phyloP scores from a whole-genome alignment of 2,113 vertebrate species.

The Percopsis transmontana region DNA sequence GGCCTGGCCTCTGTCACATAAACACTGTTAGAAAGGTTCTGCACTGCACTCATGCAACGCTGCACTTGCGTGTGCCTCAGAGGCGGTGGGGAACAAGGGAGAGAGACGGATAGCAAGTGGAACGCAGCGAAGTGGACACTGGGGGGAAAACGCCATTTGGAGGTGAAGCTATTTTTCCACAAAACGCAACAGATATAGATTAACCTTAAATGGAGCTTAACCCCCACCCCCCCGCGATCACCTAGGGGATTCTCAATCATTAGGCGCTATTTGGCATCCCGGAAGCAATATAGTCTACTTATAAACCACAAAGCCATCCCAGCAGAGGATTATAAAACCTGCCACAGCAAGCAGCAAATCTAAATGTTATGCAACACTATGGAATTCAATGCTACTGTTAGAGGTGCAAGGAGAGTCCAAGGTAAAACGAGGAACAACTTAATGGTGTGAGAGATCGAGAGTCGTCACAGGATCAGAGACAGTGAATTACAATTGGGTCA shows the following conservation, averaged over 20 bases:
- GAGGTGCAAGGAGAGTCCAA: slow-evolving; percentile 20
- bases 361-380: slow-evolving; percentile 54
- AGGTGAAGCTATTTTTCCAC: slow-evolving; percentile 1
- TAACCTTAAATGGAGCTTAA: slow-evolving; percentile 10
- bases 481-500: too few species aligned
- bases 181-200: slow-evolving; percentile 12
- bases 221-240: slow-evolving; percentile 24
- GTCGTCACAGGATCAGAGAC: neutral
- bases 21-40: slow-evolving; percentile 54
- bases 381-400: slow-evolving; percentile 56
- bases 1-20: slow-evolving; percentile 68
- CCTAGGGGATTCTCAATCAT: slow-evolving; percentile 37
- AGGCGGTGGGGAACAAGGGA: slow-evolving; percentile 10
- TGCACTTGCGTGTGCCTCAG: slow-evolving; percentile 17
- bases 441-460: slow-evolving; percentile 9
- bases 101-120: slow-evolving; percentile 25
- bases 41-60: slow-evolving; percentile 25
- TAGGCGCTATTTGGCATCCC: slow-evolving; percentile 12
- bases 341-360: slow-evolving; percentile 54
- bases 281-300: slow-evolving; percentile 16
- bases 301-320: slow-evolving; percentile 38
- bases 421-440: slow-evolving; percentile 5
- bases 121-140: slow-evolving; percentile 17
- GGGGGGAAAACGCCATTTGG: slow-evolving; percentile 4
- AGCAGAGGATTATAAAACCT: slow-evolving; percentile 64